These are phyloP conservation scores for Forbesichthys papilliferus DNA, from an alignment of 2,113 vertebrate species.

Conservation along the genomic window DNA sequence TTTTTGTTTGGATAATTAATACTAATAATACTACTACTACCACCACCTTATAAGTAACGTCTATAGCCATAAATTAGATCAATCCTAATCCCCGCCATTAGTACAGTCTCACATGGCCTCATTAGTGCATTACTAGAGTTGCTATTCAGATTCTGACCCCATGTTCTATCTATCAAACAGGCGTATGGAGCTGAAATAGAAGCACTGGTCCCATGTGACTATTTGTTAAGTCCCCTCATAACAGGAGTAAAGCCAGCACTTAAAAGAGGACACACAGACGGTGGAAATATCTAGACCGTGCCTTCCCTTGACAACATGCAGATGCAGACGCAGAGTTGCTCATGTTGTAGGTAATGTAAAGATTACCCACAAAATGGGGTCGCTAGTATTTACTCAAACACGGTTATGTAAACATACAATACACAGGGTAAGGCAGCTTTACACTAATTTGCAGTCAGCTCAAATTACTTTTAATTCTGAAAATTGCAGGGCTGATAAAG, in stretches of 20 bases:
- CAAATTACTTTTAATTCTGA: constrained; percentile 70
- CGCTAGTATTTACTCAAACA: constrained; percentile 23
- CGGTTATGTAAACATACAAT: constrained; percentile 40
- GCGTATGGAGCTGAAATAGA: constrained; percentile 69
- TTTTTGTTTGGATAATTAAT: not conserved
- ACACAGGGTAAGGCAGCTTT: constrained; percentile 34
- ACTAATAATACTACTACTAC: not conserved
- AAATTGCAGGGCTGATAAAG: constrained; percentile 65
- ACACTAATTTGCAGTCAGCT: constrained; percentile 67
- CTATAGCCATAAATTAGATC: constrained; percentile 36
- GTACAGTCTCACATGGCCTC: constrained; percentile 59
- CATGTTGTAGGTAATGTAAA: constrained; percentile 40
- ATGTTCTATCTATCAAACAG: constrained; percentile 33
- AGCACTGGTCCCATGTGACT: constrained; percentile 71
- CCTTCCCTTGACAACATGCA: constrained; percentile 36
- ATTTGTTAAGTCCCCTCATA: constrained; percentile 79
- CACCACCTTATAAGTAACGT: not conserved
- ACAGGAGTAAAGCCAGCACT: constrained; percentile 74
- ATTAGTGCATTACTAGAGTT: constrained; percentile 65
- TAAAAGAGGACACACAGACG: constrained; percentile 50
- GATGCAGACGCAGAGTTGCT: too few relatives aligned
- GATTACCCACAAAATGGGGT: constrained; percentile 63
- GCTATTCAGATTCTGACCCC: constrained; percentile 55
- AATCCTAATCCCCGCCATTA: constrained; percentile 61
- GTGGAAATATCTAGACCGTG: constrained; percentile 6